Percentiles rank a stretch among this genome's conserved stretches.
phyloP scores from a whole-genome alignment of 2,888 invertebrate genomes.

The Chrysolina haemoptera region DNA sequence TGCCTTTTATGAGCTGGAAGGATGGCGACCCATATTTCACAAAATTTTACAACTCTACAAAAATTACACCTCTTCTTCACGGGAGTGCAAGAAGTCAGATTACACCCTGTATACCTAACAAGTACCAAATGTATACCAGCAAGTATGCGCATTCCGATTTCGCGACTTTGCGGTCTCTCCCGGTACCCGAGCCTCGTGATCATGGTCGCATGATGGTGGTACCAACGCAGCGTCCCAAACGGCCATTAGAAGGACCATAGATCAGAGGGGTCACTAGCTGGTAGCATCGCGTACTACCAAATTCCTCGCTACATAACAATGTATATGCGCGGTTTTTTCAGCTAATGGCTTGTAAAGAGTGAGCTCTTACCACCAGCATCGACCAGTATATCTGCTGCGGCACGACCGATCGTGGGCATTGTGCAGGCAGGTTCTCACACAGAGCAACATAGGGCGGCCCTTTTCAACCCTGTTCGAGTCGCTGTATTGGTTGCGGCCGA shows the following conservation, averaged over 20 bases:
- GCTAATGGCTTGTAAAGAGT: constrained; percentile 61
- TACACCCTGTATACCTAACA: too few relatives aligned
- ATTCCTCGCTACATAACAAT: constrained; percentile 57
- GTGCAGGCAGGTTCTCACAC: constrained; percentile 65
- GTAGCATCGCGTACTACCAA: constrained; percentile 53
- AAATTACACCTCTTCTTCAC: too few relatives aligned
- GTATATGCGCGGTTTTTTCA: constrained; percentile 54
- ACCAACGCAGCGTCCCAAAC: constrained; percentile 44
- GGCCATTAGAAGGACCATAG: constrained; percentile 48
- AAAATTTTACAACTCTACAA: too few relatives aligned
- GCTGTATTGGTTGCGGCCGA: constrained; percentile 14
- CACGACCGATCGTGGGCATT: constrained; percentile 65
- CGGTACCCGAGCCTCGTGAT: constrained; percentile 31
- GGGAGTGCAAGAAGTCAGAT: too few relatives aligned
- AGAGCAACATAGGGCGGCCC: constrained; percentile 58
- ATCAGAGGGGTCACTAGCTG: constrained; percentile 54
- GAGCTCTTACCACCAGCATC: constrained; percentile 66
- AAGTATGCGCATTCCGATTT: background rate
- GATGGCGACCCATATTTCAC: too few relatives aligned
- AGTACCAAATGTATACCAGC: too few relatives aligned
- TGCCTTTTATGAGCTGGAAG: too few relatives aligned
- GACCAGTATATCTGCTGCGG: constrained; percentile 64
- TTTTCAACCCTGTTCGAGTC: constrained; percentile 36
- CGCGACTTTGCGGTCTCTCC: constrained; percentile 20
- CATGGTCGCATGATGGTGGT: constrained; percentile 48